Evolutionary conservation across 1,140 invertebrate genomes (phyloP), one percentile per base, ranked within the genome.

Genomic region (Rhynchophorus ferrugineus): DNA sequence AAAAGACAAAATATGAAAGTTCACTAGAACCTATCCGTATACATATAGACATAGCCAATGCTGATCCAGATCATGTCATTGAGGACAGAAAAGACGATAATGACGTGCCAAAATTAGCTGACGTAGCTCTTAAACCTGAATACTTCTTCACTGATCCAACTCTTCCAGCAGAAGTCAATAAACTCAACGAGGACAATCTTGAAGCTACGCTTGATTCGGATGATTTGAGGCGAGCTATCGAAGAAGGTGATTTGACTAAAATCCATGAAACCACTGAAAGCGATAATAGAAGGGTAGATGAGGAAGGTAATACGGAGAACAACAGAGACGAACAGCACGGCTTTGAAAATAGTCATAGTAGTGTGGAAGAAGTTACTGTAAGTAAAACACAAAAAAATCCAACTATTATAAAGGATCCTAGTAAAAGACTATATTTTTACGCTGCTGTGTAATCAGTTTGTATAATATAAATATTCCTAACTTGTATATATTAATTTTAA

Each of bases 391-490:
- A 24, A 8, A 58, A 56, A 14, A 64, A 60, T 44, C 57, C 59
- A 16, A 7, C 47, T 42, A 56, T 66, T 53, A 59, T 66, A 34
- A 66, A 62, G 50, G 66, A 69, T 62, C 65, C 67, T 34, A 62
- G 60, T 46, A 61, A 63, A 52, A 59, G 68, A 57, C 58, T 64
- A 29, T 69, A 67, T 59, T 69, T 55, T 61, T 68, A 68, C 51
- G 62, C 63, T 39, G 51, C 59, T 34, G 34, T 61, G 24, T 62
- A 56, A 44, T n/a, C n/a, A n/a, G n/a, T n/a, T n/a, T n/a, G n/a
- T n/a, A n/a, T n/a, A n/a, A n/a, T n/a, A n/a, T n/a, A n/a, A n/a
- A n/a, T n/a, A n/a, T n/a, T n/a, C n/a, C n/a, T n/a, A n/a, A n/a
- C n/a, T n/a, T n/a, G n/a, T n/a, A 11, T 29, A 29, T 29, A 29